Conservation (phyloP, 1,140 invertebrate genomes). For the Micrasema minimum region DNA sequence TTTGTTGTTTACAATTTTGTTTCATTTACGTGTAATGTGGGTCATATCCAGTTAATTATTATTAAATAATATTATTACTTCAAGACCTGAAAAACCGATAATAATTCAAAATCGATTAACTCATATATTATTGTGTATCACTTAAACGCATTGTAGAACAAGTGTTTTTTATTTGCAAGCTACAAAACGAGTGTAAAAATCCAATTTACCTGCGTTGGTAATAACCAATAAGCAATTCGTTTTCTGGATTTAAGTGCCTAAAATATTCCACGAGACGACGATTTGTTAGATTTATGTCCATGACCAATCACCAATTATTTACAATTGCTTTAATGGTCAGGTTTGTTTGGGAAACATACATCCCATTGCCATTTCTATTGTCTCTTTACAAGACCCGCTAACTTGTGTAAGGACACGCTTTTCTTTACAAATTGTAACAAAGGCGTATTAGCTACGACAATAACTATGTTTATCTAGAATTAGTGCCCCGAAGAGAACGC, state of each 20-base stretch:
- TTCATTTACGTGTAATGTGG: too few relatives aligned
- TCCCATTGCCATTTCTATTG: slow-evolving; percentile 38
- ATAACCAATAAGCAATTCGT: slow-evolving; percentile 7
- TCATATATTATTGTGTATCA: too few relatives aligned
- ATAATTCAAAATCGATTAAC: too few relatives aligned
- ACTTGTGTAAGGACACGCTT: slow-evolving; percentile 31
- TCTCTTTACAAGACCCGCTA: slow-evolving; percentile 28
- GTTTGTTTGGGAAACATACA: slow-evolving; percentile 38
- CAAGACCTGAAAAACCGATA: too few relatives aligned
- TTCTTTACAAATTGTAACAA: slow-evolving; percentile 35
- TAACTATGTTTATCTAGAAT: slow-evolving; percentile 31
- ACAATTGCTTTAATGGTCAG: slow-evolving; percentile 39
- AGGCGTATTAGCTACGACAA: slow-evolving; percentile 38
- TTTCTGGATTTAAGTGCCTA: background rate
- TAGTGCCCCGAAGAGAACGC: background rate
- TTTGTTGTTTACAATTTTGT: too few relatives aligned
- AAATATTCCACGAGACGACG: slow-evolving; percentile 5
- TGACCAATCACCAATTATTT: slow-evolving; percentile 33
- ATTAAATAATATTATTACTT: too few relatives aligned
- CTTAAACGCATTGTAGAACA: too few relatives aligned
- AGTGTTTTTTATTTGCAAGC: too few relatives aligned
- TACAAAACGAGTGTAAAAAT: too few relatives aligned
- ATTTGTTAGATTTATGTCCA: slow-evolving; percentile 35
- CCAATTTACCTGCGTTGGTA: background rate
- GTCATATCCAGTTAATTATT: too few relatives aligned